Conservation (phyloP, 2,888 invertebrate species). For the Deilephila elpenor region DNA sequence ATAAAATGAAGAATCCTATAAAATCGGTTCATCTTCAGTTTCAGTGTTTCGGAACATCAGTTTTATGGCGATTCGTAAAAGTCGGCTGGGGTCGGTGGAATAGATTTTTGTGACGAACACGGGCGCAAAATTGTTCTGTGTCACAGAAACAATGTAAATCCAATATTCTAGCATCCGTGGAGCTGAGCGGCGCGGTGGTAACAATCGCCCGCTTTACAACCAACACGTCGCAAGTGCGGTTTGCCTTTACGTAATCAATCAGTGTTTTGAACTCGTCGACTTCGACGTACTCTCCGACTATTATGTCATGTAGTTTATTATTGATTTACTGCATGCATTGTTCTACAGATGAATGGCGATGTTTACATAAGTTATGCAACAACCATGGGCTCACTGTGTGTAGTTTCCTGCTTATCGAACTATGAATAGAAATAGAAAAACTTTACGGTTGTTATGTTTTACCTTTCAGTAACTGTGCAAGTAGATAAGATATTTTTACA, state of each 20-base stretch:
- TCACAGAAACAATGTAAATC: slow-evolving; percentile 62
- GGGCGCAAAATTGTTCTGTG: slow-evolving; percentile 50
- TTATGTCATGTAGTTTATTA: slow-evolving; percentile 47
- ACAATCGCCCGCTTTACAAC: slow-evolving; percentile 27
- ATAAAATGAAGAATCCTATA: slow-evolving; percentile 42
- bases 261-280: slow-evolving; percentile 47
- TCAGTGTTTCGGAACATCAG: slow-evolving; percentile 52
- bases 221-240: slow-evolving; percentile 44
- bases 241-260: slow-evolving; percentile 61
- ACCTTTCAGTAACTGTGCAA: no score
- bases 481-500: no score
- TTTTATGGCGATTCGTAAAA: slow-evolving; percentile 63
- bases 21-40: slow-evolving; percentile 44
- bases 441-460: no score
- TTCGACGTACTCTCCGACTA: slow-evolving; percentile 43
- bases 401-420: neutral
- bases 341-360: slow-evolving; percentile 15
- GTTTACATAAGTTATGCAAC: slow-evolving; percentile 2
- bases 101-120: slow-evolving; percentile 59
- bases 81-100: slow-evolving; percentile 56
- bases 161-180: slow-evolving; percentile 58
- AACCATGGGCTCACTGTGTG: neutral
- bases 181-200: neutral
- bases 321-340: slow-evolving; percentile 32
- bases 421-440: neutral